Conservation (phyloP, 2,888 invertebrate species). For the Latrodectus hesperus region DNA sequence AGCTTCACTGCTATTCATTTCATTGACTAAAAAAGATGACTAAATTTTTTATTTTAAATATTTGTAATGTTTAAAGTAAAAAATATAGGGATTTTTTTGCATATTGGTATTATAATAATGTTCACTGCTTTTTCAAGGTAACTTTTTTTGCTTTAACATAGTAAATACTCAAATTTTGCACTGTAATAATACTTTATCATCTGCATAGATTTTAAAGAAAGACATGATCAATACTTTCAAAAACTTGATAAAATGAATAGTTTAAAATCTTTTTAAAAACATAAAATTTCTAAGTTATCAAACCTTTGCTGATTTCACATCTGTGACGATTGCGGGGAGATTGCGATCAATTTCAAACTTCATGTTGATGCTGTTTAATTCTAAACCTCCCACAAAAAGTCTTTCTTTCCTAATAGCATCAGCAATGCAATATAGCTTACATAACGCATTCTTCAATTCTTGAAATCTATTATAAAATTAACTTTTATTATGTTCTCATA, state of each 20-base stretch:
- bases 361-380: conserved; percentile 75
- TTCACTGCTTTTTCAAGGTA: no score
- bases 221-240: neutral
- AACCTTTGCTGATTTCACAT: conserved; percentile 53
- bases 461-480: conserved; percentile 71
- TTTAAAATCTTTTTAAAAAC: neutral
- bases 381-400: conserved; percentile 74
- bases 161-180: neutral
- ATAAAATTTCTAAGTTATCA: neutral
- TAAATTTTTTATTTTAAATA: no score
- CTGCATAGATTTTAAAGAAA: neutral
- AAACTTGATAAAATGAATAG: neutral
- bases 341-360: conserved; percentile 74
- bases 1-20: no score
- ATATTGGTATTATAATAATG: no score
- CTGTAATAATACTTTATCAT: neutral
- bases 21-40: no score
- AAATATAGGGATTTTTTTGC: no score
- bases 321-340: conserved; percentile 69
- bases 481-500: neutral
- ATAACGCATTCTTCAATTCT: conserved; percentile 72
- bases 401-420: conserved; percentile 73
- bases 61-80: no score
- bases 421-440: conserved; percentile 73
- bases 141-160: no score